Conservation (phyloP, 2,888 invertebrate species). For the Callosobruchus maculatus region DNA sequence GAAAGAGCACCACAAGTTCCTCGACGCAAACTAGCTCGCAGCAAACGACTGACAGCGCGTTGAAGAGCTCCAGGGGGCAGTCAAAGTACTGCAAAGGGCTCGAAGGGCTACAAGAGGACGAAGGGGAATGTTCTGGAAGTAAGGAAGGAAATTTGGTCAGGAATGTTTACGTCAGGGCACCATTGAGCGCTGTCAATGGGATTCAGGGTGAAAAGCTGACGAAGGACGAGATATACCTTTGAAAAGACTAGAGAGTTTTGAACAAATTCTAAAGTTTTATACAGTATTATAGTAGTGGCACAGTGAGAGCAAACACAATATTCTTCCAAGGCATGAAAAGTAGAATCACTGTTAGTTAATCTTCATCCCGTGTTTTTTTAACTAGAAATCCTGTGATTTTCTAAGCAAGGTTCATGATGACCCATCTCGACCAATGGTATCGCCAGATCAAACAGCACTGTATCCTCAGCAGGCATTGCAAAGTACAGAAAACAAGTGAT, state of each 20-base stretch:
- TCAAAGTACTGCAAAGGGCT: slow-evolving; percentile 18
- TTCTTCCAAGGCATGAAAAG: too few species aligned
- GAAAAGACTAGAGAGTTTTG: slow-evolving; percentile 5
- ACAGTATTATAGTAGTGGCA: too few species aligned
- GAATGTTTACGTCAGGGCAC: slow-evolving; percentile 40
- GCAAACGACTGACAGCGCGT: slow-evolving; percentile 59
- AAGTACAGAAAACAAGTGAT: slow-evolving; percentile 80
- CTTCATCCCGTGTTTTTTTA: too few species aligned
- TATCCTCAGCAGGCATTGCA: slow-evolving; percentile 56
- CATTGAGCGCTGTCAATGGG: slow-evolving; percentile 32
- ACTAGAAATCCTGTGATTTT: too few species aligned
- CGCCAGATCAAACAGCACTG: slow-evolving; percentile 52
- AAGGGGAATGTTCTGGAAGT: slow-evolving; percentile 15
- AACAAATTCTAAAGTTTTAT: too few species aligned
- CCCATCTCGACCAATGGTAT: slow-evolving; percentile 66
- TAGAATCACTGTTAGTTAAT: too few species aligned
- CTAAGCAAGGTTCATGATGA: slow-evolving; percentile 80
- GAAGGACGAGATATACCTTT: slow-evolving; percentile 41
- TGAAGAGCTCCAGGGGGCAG: slow-evolving; percentile 56
- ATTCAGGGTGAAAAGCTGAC: slow-evolving; percentile 33
- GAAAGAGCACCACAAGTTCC: slow-evolving; percentile 57
- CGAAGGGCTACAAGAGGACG: slow-evolving; percentile 38
- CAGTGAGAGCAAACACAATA: too few species aligned
- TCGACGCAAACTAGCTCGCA: slow-evolving; percentile 63
- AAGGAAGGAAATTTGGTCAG: slow-evolving; percentile 22